phyloP scores from a whole-genome alignment of 2,113 vertebrate genomes.

The Sceloporus undulatus region DNA sequence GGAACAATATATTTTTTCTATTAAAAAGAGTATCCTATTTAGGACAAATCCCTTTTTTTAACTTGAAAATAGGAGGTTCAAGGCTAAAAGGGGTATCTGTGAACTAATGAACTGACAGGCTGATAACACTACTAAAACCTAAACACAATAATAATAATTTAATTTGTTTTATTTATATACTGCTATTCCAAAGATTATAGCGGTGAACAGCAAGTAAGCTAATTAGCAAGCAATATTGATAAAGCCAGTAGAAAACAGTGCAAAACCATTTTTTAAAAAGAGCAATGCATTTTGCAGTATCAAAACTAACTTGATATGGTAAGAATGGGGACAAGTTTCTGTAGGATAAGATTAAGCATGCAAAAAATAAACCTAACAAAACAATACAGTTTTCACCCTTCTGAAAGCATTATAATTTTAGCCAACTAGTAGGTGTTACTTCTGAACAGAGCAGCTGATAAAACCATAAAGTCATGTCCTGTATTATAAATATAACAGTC shows the following conservation, averaged over 20 bases:
- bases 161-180: no score
- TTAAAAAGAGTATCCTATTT: no score
- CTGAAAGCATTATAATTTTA: slow-evolving; percentile 78
- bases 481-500: slow-evolving; percentile 58
- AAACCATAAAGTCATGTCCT: slow-evolving; percentile 65
- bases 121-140: background rate
- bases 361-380: slow-evolving; percentile 76
- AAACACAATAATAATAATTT: no score
- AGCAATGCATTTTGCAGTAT: slow-evolving; percentile 50
- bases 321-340: slow-evolving; percentile 62
- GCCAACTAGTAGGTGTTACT: slow-evolving; percentile 79
- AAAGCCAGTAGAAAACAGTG: slow-evolving; percentile 12
- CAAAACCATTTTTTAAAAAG: slow-evolving; percentile 46
- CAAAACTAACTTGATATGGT: slow-evolving; percentile 63
- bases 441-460: slow-evolving; percentile 72
- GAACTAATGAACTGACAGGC: background rate
- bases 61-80: no score
- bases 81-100: background rate
- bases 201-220: no score
- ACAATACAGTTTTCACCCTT: slow-evolving; percentile 58
- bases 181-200: no score
- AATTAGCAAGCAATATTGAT: slow-evolving; percentile 5
- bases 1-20: background rate
- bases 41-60: no score
- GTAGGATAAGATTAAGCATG: slow-evolving; percentile 75